Base-by-base conservation (phyloP, 2,888 invertebrate genomes). In the Nemapogon koenigi region DNA sequence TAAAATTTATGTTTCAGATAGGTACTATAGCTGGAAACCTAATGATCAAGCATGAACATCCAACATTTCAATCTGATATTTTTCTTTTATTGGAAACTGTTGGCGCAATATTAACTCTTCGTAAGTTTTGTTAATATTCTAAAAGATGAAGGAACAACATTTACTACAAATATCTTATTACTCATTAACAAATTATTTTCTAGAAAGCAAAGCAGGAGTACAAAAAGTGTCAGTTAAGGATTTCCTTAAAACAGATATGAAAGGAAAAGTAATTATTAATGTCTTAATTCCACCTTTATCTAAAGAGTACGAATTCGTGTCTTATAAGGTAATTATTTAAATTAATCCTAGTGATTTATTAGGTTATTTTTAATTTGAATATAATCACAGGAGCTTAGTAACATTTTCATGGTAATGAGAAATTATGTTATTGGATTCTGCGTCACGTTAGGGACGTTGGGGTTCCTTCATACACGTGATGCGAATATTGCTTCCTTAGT, bases 21-120 rank as follows among this genome's bases (percentile, higher is more conserved):
- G 89, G 85, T 22, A 83, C 85, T 3, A 61, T 89, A 40, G 89
- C 85, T 8, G 90, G 89, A 0, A 90, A 89, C 51, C 55, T 90
- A 39, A 83, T 84, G 64, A 79, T 87, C 39, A 90, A 90, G 55
- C 81, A 88, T 50, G 53, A 67, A 6, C 79, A 87, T 46, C 75
- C 64, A 2, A 86, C 86, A 38, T 90, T 90, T 55, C 84, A 86
- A 4, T 90, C 90, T 0, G 90, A 90, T 51, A 52, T 90, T 7
- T 88, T 83, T 49, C 59, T 87, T 10, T 57, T 78, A 1, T 54
- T 82, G 4, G 73, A 57, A 39, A 61, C 66, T 13, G 55, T 64
- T 40, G 66, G 59, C 13, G 66, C 62, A 1, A 50, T 55, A 41
- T 22, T 68, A 1, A 57, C 56, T 2, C 55, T 64, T 37, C 42